A percentile compares a stretch with the other conserved stretches of the same genome.
phyloP scores from a whole-genome alignment of 2,888 invertebrate species.

The Dermolepida albohirtum region DNA sequence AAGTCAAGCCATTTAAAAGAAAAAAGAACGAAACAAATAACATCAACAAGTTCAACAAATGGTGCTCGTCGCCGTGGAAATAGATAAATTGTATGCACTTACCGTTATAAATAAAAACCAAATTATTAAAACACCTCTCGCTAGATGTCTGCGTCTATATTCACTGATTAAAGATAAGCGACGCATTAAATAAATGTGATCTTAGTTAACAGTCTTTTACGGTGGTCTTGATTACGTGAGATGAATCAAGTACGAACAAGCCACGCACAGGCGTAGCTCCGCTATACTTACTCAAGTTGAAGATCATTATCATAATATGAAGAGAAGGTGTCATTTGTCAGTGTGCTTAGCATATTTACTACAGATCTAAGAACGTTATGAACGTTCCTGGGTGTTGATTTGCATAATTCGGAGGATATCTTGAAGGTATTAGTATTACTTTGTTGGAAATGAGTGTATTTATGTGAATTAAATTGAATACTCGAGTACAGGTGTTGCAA shows the following conservation, averaged over 20 bases:
- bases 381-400: slow-evolving; percentile 7
- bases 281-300: background rate
- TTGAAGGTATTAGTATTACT: slow-evolving; percentile 23
- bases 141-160: slow-evolving; percentile 5
- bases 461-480: slow-evolving; percentile 18
- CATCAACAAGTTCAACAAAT: background rate
- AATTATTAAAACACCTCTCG: slow-evolving; percentile 31
- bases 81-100: slow-evolving; percentile 18
- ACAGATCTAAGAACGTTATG: slow-evolving; percentile 26
- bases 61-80: no score
- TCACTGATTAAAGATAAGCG: slow-evolving; percentile 34
- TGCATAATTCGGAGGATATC: slow-evolving; percentile 23
- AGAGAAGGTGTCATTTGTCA: slow-evolving; percentile 28
- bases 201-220: slow-evolving; percentile 32
- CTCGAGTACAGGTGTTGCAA: no score
- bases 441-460: slow-evolving; percentile 16
- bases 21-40: background rate
- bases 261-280: no score
- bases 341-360: slow-evolving; percentile 24
- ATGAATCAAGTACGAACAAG: slow-evolving; percentile 19
- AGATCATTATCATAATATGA: slow-evolving; percentile 35
- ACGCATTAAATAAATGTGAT: slow-evolving; percentile 32
- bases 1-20: background rate
- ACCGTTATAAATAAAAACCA: slow-evolving; percentile 28
- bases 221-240: slow-evolving; percentile 38